Evolutionary conservation across 2,113 vertebrate species (phyloP), one percentile per base, ranked within the genome.

Genomic region (Carettochelys insculpta): DNA sequence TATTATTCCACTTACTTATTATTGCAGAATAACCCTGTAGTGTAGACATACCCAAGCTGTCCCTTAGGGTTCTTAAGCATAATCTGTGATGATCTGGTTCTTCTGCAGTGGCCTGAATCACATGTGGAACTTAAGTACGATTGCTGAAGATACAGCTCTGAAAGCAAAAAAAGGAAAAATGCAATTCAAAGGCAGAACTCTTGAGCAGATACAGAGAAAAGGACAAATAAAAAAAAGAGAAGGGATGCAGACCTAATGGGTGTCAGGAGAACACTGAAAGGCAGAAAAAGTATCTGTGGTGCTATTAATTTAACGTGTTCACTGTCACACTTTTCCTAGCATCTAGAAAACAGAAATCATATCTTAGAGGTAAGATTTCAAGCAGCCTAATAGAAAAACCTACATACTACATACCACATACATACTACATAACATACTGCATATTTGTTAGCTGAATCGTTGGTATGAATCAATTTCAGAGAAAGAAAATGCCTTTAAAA

Each of bases 381-480:
- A n/a, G n/a, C n/a, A n/a, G n/a, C n/a, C n/a, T n/a, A n/a, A n/a
- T n/a, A 16, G 58, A 61, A 61, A 34, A 31, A 61, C 58, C 34
- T 34, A 34, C 14, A 61, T 25, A 56, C 22, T 29, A n/a, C n/a
- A n/a, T n/a, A n/a, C n/a, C n/a, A 61, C 29, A 61, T 34, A 34
- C 14, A 61, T 25, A 56, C 22, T 29, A n/a, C n/a, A n/a, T n/a
- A n/a, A n/a, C n/a, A n/a, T n/a, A n/a, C n/a, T n/a, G n/a, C n/a
- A n/a, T n/a, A 58, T 65, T 14, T 53, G 19, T 1, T 43, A 52
- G 14, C 9, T 45, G 10, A 4, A 8, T 6, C 1, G 4, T 13
- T 53, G 5, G 24, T 8, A 29, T 29, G 7, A 1, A 6, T 52
- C 61, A 61, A 4, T 10, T 17, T 3, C 3, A 53, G 73, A 43